Percentiles rank a stretch among this genome's conserved stretches.
phyloP scores from a whole-genome alignment of 2,888 invertebrate species.

The Hemithea aestivaria region DNA sequence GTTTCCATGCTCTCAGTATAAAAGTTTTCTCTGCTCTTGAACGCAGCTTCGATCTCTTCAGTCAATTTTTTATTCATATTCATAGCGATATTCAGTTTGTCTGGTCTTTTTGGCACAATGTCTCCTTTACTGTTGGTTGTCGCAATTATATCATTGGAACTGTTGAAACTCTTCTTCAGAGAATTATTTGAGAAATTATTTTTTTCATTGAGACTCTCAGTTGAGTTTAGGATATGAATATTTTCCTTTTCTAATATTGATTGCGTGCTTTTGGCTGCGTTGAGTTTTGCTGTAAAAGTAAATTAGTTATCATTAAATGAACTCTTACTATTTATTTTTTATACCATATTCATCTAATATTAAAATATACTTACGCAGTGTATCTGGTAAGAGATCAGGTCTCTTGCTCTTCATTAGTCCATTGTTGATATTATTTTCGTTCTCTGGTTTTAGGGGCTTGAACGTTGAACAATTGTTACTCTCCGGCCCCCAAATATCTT shows the following conservation, averaged over 20 bases:
- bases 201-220: constrained; percentile 65
- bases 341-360: no score
- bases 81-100: constrained; percentile 66
- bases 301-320: background rate
- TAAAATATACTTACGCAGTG: constrained; percentile 76
- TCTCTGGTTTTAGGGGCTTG: constrained; percentile 64
- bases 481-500: constrained; percentile 93
- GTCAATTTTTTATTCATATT: constrained; percentile 75
- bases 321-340: background rate
- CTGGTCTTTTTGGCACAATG: constrained; percentile 68
- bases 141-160: constrained; percentile 66
- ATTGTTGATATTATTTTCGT: constrained; percentile 64
- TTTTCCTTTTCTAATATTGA: constrained; percentile 72
- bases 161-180: constrained; percentile 60
- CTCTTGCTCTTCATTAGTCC: constrained; percentile 76
- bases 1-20: constrained; percentile 73
- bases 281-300: constrained; percentile 60
- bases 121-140: constrained; percentile 75
- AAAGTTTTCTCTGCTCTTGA: constrained; percentile 60
- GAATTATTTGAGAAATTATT: constrained; percentile 60
- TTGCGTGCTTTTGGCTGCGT: constrained; percentile 66
- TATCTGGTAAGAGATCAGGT: constrained; percentile 81
- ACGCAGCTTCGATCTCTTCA: constrained; percentile 69
- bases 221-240: constrained; percentile 60
- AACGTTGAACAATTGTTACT: constrained; percentile 70